A percentile compares a stretch with the other conserved stretches of the same genome.
These are phyloP conservation scores for Noctua janthe DNA, from an alignment of 2,888 invertebrate species.

Conservation along the genomic window DNA sequence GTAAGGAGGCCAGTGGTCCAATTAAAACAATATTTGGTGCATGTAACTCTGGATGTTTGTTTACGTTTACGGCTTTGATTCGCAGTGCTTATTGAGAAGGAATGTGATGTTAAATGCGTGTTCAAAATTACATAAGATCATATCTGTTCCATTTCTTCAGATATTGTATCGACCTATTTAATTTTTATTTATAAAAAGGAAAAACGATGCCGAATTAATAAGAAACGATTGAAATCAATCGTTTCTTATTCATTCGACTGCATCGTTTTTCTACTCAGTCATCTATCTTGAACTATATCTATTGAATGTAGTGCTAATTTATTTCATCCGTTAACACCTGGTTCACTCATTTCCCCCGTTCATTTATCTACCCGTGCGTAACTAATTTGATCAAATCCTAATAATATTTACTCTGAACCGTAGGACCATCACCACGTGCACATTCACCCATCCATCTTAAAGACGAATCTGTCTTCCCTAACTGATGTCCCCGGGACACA, in stretches of 20 bases:
- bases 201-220: too few species aligned
- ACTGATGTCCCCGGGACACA: constrained; percentile 50
- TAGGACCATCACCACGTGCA: constrained; percentile 40
- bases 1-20: constrained; percentile 52
- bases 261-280: not conserved
- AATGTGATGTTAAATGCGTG: constrained; percentile 4
- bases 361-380: constrained; percentile 32
- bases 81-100: not conserved
- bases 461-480: constrained; percentile 63
- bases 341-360: not conserved
- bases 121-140: not conserved
- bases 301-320: not conserved
- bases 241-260: not conserved
- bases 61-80: constrained; percentile 37
- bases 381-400: constrained; percentile 49
- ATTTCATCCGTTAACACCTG: constrained; percentile 20
- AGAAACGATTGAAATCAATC: not conserved
- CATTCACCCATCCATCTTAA: constrained; percentile 58
- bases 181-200: not conserved
- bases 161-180: not conserved
- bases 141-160: not conserved
- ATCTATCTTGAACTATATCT: not conserved
- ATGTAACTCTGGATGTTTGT: constrained; percentile 37
- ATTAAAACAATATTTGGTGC: constrained; percentile 39
- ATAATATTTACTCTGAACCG: constrained; percentile 48